Evolutionary conservation across 2,797 vertebrate species (phyloP).

Genomic region (Epinephelus malabaricus): DNA sequence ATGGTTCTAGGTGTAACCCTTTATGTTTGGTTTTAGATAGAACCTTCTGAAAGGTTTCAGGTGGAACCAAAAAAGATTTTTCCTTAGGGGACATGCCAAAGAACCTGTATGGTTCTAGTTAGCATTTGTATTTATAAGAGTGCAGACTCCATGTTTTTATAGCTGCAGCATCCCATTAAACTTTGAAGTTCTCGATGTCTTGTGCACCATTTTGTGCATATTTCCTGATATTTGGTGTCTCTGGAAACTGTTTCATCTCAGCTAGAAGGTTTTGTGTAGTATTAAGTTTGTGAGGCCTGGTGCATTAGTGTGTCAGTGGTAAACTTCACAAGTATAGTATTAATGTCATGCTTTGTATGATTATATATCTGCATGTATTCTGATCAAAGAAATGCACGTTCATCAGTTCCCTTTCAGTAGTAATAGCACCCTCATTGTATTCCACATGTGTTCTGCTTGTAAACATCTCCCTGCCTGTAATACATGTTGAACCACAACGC

Average conservation of each 20-base stretch:
- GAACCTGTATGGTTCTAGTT: too few species aligned
- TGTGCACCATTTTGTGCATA: neutral
- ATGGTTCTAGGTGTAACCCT: too few species aligned
- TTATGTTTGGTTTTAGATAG: too few species aligned
- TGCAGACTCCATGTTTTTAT: too few species aligned
- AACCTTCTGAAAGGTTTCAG: too few species aligned
- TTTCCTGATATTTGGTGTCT: neutral
- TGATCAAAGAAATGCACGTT: neutral
- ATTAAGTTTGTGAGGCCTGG: neutral
- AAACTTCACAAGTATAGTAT: neutral
- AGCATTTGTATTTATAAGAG: too few species aligned
- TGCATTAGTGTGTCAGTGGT: neutral
- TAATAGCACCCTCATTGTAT: slow-evolving; percentile 4
- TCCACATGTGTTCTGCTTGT: slow-evolving; percentile 49
- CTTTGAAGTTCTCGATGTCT: neutral
- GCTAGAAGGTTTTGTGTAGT: neutral
- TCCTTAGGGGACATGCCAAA: too few species aligned
- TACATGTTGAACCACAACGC: slow-evolving; percentile 31
- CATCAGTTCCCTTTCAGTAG: neutral
- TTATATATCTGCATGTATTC: neutral
- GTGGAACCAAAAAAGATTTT: too few species aligned
- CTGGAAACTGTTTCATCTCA: neutral
- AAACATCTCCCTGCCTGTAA: slow-evolving; percentile 19
- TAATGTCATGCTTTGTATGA: neutral
- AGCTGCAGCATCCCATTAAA: neutral